These are phyloP conservation scores for Drosophila peninsularis DNA, from an alignment of 2,888 invertebrate species.

Conservation along the genomic window DNA sequence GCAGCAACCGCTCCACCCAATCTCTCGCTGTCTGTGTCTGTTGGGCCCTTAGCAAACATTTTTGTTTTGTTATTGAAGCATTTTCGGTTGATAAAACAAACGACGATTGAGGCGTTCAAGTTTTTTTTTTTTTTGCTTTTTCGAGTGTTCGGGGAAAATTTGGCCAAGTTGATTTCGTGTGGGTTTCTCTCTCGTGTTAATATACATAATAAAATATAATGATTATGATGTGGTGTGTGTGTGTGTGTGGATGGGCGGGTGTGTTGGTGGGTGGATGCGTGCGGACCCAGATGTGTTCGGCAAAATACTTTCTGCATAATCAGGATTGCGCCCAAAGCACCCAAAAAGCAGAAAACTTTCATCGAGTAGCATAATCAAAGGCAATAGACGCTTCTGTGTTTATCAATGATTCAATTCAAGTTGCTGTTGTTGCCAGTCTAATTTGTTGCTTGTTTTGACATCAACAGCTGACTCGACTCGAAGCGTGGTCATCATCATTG, in stretches of 20 bases:
- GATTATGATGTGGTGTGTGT: constrained; percentile 62
- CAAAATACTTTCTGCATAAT: constrained; percentile 47
- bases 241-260: constrained; percentile 34
- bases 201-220: constrained; percentile 71
- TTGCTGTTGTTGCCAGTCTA: constrained; percentile 43
- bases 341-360: constrained; percentile 4
- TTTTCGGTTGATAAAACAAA: constrained; percentile 57
- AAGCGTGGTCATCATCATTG: constrained; percentile 40
- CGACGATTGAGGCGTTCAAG: constrained; percentile 36
- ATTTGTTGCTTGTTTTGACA: constrained; percentile 75
- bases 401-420: constrained; percentile 74
- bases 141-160: constrained; percentile 4
- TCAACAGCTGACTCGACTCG: constrained; percentile 46
- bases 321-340: constrained; percentile 23
- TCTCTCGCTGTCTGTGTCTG: not conserved
- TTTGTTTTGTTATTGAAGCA: constrained; percentile 58
- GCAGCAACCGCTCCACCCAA: not conserved
- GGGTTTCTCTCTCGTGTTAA: constrained; percentile 40
- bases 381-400: constrained; percentile 44
- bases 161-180: constrained; percentile 34
- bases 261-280: constrained; percentile 9
- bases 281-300: constrained; percentile 32
- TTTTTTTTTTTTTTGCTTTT: constrained; percentile 13
- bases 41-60: constrained; percentile 23
- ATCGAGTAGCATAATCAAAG: constrained; percentile 42